Evolutionary conservation across 2,797 vertebrate species (phyloP).

Genomic region (Rhincodon typus): DNA sequence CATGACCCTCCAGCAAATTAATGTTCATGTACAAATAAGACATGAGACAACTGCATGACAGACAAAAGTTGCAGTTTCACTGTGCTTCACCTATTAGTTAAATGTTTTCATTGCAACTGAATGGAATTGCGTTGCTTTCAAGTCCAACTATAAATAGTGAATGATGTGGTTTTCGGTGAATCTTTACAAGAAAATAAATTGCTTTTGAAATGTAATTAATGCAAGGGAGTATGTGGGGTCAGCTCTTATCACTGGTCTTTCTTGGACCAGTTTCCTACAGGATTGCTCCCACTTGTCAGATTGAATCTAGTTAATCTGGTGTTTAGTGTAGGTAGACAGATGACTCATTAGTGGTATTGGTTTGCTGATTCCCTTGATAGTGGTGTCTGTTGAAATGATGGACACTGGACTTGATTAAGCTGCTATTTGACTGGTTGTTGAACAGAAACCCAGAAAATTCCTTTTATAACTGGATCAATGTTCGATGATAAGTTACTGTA

Average conservation of each 20-base stretch:
- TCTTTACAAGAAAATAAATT: background rate
- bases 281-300: background rate
- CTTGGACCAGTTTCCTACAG: background rate
- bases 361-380: background rate
- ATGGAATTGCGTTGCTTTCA: background rate
- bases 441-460: background rate
- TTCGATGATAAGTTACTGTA: background rate
- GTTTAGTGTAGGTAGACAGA: constrained; percentile 6
- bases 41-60: background rate
- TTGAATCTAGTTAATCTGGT: constrained; percentile 1
- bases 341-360: constrained; percentile 12
- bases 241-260: background rate
- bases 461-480: background rate
- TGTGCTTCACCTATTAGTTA: background rate
- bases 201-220: constrained; percentile 13
- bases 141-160: background rate
- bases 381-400: background rate
- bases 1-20: too few species aligned
- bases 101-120: background rate
- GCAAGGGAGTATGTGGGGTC: background rate
- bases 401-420: background rate
- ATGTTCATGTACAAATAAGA: background rate
- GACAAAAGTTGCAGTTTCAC: background rate
- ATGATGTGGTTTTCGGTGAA: background rate
- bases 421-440: background rate